Conservation (phyloP, 2,888 invertebrate species). For the Scaptomyza parva region DNA sequence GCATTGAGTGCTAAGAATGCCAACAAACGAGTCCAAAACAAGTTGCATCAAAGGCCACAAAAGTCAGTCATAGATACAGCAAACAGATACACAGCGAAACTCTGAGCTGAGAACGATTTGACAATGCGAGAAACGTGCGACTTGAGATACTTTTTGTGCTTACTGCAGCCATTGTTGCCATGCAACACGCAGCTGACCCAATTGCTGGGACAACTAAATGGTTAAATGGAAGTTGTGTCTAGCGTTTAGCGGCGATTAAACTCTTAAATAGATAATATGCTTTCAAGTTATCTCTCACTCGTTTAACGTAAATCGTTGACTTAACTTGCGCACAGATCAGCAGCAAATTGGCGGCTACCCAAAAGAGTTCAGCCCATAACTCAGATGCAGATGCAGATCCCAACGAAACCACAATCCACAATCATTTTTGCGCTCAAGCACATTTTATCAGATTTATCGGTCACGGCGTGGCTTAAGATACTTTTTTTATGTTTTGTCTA, state of each 20-base stretch:
- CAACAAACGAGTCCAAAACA: constrained; percentile 66
- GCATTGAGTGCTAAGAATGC: constrained; percentile 60
- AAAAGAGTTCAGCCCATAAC: constrained; percentile 46
- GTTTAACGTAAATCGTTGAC: constrained; percentile 49
- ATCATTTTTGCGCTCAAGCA: constrained; percentile 54
- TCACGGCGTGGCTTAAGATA: constrained; percentile 64
- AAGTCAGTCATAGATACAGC: constrained; percentile 44
- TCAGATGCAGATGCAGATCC: constrained; percentile 9
- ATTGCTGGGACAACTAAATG: constrained; percentile 42
- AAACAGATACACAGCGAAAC: constrained; percentile 13
- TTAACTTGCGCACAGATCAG: constrained; percentile 48
- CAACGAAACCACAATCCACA: constrained; percentile 13
- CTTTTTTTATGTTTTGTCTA: constrained; percentile 7
- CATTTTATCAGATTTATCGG: constrained; percentile 67
- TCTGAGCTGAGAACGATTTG: constrained; percentile 47
- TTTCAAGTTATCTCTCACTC: constrained; percentile 17
- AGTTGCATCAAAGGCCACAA: constrained; percentile 74
- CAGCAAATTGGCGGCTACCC: constrained; percentile 59
- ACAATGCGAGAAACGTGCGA: constrained; percentile 52
- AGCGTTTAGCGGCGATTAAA: constrained; percentile 41
- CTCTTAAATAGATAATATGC: constrained; percentile 53
- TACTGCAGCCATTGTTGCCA: constrained; percentile 29
- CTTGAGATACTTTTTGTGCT: constrained; percentile 29
- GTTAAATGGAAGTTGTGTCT: constrained; percentile 22
- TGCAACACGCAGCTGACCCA: constrained; percentile 55